These are phyloP conservation scores for Corvus hawaiiensis DNA, from an alignment of 2,113 vertebrate genomes.

Conservation along the genomic window DNA sequence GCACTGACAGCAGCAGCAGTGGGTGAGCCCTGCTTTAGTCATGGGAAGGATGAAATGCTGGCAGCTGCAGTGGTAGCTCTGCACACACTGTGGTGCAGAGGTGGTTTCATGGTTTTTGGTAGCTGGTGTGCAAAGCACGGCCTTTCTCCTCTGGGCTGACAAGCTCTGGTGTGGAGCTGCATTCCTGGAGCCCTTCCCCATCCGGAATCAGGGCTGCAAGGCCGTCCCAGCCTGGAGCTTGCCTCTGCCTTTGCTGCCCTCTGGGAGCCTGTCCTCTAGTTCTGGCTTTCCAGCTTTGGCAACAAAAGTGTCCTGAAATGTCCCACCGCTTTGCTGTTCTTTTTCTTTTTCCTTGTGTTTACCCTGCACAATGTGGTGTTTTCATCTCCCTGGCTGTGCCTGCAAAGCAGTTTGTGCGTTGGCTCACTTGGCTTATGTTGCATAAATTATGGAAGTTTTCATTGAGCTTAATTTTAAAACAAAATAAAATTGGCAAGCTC, in stretches of 20 bases:
- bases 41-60: not conserved
- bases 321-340: not conserved
- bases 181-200: not conserved
- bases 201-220: not conserved
- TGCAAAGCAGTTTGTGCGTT: not conserved
- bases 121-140: accelerated
- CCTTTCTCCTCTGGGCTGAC: not conserved
- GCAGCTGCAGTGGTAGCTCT: not conserved
- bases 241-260: not conserved
- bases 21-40: not conserved
- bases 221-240: not conserved
- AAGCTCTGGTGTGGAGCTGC: accelerated
- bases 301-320: not conserved
- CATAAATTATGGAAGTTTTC: slow-evolving; percentile 13
- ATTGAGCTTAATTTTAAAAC: slow-evolving; percentile 28
- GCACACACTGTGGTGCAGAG: accelerated
- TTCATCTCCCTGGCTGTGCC: not conserved
- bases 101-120: accelerated
- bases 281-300: not conserved
- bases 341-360: not conserved
- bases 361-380: not conserved
- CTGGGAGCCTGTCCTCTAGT: not conserved
- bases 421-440: not conserved
- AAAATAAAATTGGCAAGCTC: not conserved
- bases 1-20: not conserved